Evolutionary conservation across 2,797 vertebrate species (phyloP).

Genomic region (Neostethus bicornis): DNA sequence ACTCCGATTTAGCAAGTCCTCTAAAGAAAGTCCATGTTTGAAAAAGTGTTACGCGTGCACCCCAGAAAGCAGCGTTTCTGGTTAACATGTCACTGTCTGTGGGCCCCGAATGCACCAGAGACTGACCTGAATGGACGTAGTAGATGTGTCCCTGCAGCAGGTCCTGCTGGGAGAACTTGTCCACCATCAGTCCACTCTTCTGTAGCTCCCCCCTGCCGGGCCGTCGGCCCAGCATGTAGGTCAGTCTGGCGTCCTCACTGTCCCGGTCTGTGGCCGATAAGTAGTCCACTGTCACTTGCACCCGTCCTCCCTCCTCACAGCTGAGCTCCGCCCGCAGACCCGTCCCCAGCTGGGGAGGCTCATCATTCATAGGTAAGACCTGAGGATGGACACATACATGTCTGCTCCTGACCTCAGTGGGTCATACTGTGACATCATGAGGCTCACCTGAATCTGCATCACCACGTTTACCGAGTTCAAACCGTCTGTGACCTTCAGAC

Average conservation of each 20-base stretch:
- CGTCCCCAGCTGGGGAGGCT: conserved; percentile 69
- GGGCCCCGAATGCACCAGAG: not conserved
- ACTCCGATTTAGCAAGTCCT: too few species aligned
- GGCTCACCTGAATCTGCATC: conserved; percentile 83
- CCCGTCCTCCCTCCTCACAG: conserved; percentile 64
- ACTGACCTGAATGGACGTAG: conserved; percentile 73
- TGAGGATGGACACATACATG: conserved; percentile 22
- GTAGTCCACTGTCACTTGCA: conserved; percentile 69
- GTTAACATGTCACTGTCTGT: too few species aligned
- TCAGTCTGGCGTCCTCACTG: conserved; percentile 71
- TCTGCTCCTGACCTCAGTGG: not conserved
- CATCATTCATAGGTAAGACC: conserved; percentile 73
- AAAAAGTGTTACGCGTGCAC: too few species aligned
- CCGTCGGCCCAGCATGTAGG: conserved; percentile 68
- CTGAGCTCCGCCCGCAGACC: conserved; percentile 65
- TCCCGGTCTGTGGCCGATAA: conserved; percentile 75
- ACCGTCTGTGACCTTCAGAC: conserved; percentile 86
- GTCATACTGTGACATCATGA: not conserved
- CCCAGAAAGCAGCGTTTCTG: too few species aligned
- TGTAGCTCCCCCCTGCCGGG: conserved; percentile 66
- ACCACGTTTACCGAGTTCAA: conserved; percentile 82
- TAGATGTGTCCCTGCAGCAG: conserved; percentile 75
- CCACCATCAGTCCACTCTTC: conserved; percentile 62
- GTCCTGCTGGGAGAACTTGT: conserved; percentile 80
- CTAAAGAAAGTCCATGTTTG: too few species aligned